phyloP scores from a whole-genome alignment of 2,888 invertebrate species.

The Yponomeuta evonymella region DNA sequence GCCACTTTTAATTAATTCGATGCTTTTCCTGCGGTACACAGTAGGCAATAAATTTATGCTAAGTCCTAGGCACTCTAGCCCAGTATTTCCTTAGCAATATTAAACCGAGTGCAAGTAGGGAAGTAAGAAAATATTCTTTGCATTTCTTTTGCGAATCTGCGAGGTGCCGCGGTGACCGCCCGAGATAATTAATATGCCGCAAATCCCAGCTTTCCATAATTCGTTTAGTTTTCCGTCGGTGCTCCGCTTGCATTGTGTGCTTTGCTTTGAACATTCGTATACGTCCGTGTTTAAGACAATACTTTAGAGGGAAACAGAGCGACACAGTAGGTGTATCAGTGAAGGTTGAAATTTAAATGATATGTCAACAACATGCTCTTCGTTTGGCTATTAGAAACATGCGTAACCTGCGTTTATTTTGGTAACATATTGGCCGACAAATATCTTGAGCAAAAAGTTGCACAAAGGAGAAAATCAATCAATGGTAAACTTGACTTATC shows the following conservation, averaged over 20 bases:
- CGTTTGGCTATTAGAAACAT: too few species aligned
- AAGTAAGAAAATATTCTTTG: not conserved
- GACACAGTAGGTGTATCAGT: too few species aligned
- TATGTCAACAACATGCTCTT: too few species aligned
- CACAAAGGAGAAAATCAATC: too few species aligned
- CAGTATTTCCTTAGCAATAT: not conserved
- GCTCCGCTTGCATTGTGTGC: not conserved
- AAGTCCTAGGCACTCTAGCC: not conserved
- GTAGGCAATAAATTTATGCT: not conserved
- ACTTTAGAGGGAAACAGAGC: too few species aligned
- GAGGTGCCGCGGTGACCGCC: not conserved
- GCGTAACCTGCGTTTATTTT: too few species aligned
- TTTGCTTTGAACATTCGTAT: not conserved
- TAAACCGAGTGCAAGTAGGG: not conserved
- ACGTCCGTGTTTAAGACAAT: too few species aligned
- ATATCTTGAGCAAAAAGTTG: too few species aligned
- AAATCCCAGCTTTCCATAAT: constrained; percentile 49
- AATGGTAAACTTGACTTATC: too few species aligned
- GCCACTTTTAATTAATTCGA: too few species aligned
- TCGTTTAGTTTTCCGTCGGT: constrained; percentile 22
- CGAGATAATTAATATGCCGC: constrained; percentile 22
- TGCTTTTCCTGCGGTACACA: not conserved
- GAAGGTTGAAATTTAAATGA: too few species aligned
- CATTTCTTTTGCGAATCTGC: not conserved
- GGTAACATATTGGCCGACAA: too few species aligned